Percentiles rank a stretch among this genome's conserved stretches.
Conservation (phyloP, 2,113 vertebrate genomes). For the Erpornis zantholeuca region DNA sequence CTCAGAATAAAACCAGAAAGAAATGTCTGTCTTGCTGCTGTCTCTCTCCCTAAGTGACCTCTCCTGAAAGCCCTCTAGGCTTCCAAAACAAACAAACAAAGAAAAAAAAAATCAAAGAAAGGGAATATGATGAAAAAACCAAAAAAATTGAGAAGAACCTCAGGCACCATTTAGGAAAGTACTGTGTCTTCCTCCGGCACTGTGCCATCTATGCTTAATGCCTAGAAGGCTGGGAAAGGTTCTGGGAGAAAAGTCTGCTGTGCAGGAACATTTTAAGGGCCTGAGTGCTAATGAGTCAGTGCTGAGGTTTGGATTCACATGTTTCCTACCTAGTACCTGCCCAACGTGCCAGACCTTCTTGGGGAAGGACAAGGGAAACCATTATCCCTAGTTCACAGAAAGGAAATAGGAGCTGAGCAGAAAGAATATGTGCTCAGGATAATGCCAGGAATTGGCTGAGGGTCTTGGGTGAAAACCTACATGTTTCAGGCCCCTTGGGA, state of each 20-base stretch:
- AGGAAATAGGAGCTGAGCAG: not conserved
- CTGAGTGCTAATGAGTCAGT: not conserved
- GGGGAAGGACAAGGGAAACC: not conserved
- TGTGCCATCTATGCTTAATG: not conserved
- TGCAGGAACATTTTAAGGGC: not conserved
- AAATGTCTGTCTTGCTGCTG: not conserved
- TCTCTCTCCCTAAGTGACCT: not conserved
- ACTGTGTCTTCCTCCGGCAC: not conserved
- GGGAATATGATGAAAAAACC: not conserved
- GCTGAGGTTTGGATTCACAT: not conserved
- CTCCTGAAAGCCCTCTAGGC: not conserved
- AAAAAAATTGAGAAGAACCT: not conserved
- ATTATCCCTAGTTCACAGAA: not conserved
- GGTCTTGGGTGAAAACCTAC: not conserved
- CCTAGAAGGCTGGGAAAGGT: slow-evolving; percentile 32
- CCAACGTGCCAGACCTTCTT: not conserved
- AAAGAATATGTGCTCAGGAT: not conserved
- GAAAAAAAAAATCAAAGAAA: not conserved
- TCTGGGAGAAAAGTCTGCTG: not conserved
- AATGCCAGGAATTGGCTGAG: not conserved
- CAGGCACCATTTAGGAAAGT: slow-evolving; percentile 4
- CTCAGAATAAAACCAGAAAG: not conserved
- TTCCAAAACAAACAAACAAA: not conserved
- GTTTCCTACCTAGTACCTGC: not conserved
- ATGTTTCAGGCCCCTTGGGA: not conserved